A percentile compares a stretch with the other conserved stretches of the same genome.
Evolutionary conservation across 1,140 invertebrate genomes (phyloP).

Genomic region (Drosophila obscura): DNA sequence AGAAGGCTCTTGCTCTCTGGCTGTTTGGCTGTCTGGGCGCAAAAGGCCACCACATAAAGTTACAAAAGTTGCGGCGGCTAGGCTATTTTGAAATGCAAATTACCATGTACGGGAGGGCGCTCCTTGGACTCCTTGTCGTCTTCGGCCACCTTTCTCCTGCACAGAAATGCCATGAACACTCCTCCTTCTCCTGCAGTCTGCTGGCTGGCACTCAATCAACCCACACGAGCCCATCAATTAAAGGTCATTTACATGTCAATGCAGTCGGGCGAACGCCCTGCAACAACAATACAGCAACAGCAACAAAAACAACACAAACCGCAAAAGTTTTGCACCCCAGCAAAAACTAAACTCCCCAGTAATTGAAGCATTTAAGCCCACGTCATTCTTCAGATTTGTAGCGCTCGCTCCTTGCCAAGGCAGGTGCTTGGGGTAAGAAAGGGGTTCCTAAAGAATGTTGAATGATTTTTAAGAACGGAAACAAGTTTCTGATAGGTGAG

Average conservation of each 20-base stretch:
- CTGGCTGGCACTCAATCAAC: slow-evolving; percentile 65
- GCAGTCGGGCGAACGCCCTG: slow-evolving; percentile 38
- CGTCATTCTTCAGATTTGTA: slow-evolving; percentile 63
- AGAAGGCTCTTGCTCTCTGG: too few relatives aligned
- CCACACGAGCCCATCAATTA: slow-evolving; percentile 73
- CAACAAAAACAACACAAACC: slow-evolving; percentile 37
- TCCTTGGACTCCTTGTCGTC: background rate
- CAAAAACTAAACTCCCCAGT: slow-evolving; percentile 29
- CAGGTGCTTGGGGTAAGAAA: slow-evolving; percentile 3
- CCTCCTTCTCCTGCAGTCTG: background rate
- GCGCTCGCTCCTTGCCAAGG: background rate
- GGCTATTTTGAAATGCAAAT: slow-evolving; percentile 58
- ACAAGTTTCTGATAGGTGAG: too few relatives aligned
- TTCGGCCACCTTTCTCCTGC: slow-evolving; percentile 21
- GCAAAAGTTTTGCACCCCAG: slow-evolving; percentile 38
- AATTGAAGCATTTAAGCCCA: slow-evolving; percentile 65
- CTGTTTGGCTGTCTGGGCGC: slow-evolving; percentile 10
- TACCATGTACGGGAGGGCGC: slow-evolving; percentile 37
- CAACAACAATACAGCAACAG: background rate
- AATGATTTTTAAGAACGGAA: too few relatives aligned
- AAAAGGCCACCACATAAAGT: slow-evolving; percentile 51
- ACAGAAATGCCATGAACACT: background rate
- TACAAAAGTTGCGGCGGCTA: slow-evolving; percentile 40
- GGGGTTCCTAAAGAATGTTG: background rate
- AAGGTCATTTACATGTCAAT: slow-evolving; percentile 82